Evolutionary conservation across 2,888 invertebrate genomes (phyloP).

Genomic region (Macrosoma leucophasiata): DNA sequence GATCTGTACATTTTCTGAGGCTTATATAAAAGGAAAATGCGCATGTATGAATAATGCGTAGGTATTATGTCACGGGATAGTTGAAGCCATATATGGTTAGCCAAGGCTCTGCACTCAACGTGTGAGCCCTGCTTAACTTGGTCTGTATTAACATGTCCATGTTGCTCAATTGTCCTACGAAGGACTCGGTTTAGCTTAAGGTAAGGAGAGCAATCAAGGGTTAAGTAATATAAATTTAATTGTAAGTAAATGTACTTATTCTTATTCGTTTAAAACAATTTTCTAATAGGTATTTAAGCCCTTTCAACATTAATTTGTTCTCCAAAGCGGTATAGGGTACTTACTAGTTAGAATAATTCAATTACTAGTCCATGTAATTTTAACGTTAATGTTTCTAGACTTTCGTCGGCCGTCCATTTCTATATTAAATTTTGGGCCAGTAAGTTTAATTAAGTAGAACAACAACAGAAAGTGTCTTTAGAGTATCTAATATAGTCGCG

Average conservation of each 20-base stretch:
- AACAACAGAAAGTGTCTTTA: too few relatives aligned
- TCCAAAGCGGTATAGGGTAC: conserved; percentile 74
- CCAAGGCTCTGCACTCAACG: too few relatives aligned
- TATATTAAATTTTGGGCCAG: too few relatives aligned
- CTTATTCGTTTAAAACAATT: conserved; percentile 42
- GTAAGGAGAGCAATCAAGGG: conserved; percentile 63
- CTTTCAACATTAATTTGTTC: conserved; percentile 54
- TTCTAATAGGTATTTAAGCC: conserved; percentile 49
- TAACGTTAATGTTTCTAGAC: conserved; percentile 63
- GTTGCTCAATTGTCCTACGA: conserved; percentile 67
- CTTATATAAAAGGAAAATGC: too few relatives aligned
- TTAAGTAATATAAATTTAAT: conserved; percentile 43
- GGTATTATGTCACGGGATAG: too few relatives aligned
- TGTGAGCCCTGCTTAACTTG: conserved; percentile 39
- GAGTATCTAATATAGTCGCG: too few relatives aligned
- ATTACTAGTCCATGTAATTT: conserved; percentile 74
- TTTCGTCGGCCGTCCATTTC: conserved; percentile 54
- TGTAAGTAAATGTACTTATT: conserved; percentile 50
- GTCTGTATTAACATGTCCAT: conserved; percentile 60
- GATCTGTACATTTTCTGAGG: too few relatives aligned
- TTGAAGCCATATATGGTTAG: too few relatives aligned
- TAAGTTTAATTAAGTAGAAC: too few relatives aligned
- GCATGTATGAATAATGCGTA: too few relatives aligned
- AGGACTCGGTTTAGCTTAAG: conserved; percentile 63
- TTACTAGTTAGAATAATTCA: conserved; percentile 74